Conservation (phyloP, 2,888 invertebrate genomes). For the Xylota sylvarum region DNA sequence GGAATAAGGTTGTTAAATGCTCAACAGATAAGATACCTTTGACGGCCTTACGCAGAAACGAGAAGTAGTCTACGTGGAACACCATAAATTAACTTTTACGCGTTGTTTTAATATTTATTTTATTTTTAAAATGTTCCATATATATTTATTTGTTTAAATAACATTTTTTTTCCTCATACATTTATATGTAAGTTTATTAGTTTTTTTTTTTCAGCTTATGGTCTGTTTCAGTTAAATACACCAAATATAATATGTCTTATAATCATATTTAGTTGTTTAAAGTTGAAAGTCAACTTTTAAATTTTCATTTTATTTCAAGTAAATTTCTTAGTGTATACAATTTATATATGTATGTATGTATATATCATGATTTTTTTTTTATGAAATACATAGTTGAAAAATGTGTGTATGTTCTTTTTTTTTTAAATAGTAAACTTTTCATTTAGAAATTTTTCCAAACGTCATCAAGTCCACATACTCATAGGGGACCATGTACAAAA, state of each 20-base stretch:
- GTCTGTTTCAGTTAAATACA: slow-evolving; percentile 65
- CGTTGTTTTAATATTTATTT: slow-evolving; percentile 36
- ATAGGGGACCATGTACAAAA: slow-evolving; percentile 25
- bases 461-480: neutral
- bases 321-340: slow-evolving; percentile 39
- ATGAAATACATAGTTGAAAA: slow-evolving; percentile 20
- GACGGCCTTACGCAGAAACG: too few species aligned
- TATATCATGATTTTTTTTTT: slow-evolving; percentile 8
- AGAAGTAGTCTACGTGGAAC: neutral
- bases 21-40: too few species aligned
- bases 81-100: neutral
- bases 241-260: slow-evolving; percentile 50
- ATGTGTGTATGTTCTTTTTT: slow-evolving; percentile 14
- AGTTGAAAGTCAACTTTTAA: slow-evolving; percentile 39
- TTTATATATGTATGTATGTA: slow-evolving; percentile 21
- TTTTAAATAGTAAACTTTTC: slow-evolving; percentile 6
- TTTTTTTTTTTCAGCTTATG: slow-evolving; percentile 34
- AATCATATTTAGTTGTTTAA: slow-evolving; percentile 41
- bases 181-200: slow-evolving; percentile 59
- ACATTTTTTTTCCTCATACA: slow-evolving; percentile 60
- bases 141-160: slow-evolving; percentile 69
- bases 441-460: slow-evolving; percentile 1
- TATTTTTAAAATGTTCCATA: slow-evolving; percentile 57
- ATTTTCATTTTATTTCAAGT: slow-evolving; percentile 24
- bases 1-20: too few species aligned